phyloP scores from a whole-genome alignment of 2,888 invertebrate species.

The Thelaira solivaga region DNA sequence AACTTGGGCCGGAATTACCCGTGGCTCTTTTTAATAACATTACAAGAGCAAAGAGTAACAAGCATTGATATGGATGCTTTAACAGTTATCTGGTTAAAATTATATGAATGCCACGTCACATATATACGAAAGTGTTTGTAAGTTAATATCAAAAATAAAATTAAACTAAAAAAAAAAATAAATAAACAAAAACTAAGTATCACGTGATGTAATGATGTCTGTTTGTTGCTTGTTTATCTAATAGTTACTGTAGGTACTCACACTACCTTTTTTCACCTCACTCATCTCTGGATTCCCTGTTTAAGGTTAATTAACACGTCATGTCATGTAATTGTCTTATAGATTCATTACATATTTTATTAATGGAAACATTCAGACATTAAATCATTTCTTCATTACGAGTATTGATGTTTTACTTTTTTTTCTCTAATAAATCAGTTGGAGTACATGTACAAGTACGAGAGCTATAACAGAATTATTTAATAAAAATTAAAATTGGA shows the following conservation, averaged over 20 bases:
- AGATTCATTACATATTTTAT: background rate
- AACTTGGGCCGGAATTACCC: constrained; percentile 59
- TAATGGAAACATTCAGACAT: constrained; percentile 23
- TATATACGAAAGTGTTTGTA: constrained; percentile 21
- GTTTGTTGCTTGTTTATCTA: too few relatives aligned
- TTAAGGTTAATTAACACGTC: constrained; percentile 1
- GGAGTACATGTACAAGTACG: background rate
- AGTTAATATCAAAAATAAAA: too few relatives aligned
- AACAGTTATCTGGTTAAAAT: constrained; percentile 39
- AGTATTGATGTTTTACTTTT: constrained; percentile 39
- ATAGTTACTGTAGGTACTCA: too few relatives aligned
- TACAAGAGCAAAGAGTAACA: constrained; percentile 14
- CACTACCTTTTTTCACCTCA: too few relatives aligned
- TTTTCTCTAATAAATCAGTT: constrained; percentile 28
- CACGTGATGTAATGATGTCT: too few relatives aligned
- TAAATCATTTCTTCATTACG: constrained; percentile 43
- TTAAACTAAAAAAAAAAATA: too few relatives aligned
- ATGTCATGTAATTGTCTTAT: background rate
- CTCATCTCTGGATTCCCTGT: constrained; percentile 16
- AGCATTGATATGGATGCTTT: constrained; percentile 10
- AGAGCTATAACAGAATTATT: background rate
- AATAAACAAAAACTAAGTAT: too few relatives aligned
- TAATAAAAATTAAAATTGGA: too few relatives aligned
- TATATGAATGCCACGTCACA: background rate
- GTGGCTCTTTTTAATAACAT: constrained; percentile 44